phyloP scores from a whole-genome alignment of 2,797 vertebrate genomes.

The Parauchenoglanis punctatus region DNA sequence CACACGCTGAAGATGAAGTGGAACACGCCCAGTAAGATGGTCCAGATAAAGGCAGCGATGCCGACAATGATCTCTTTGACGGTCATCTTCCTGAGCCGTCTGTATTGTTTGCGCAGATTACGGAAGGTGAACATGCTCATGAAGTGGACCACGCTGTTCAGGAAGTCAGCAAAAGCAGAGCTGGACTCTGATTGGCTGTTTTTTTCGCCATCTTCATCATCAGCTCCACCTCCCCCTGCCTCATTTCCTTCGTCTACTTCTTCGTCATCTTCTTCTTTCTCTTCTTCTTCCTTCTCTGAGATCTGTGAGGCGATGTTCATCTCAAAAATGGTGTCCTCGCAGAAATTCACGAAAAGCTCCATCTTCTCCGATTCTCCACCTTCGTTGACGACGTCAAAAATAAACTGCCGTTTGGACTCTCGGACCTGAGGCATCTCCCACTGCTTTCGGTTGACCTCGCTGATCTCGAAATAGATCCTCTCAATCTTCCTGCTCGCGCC shows the following conservation, averaged over 20 bases:
- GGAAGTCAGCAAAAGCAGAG: conserved; percentile 82
- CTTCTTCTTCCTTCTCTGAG: conserved; percentile 89
- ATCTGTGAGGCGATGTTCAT: conserved; percentile 97
- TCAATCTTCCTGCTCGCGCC: conserved; percentile 92
- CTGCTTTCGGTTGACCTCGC: conserved; percentile 90
- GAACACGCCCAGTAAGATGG: conserved; percentile 75
- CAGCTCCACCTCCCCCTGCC: conserved; percentile 64
- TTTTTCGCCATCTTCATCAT: conserved; percentile 73
- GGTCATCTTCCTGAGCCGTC: conserved; percentile 81
- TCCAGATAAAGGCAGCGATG: conserved; percentile 75
- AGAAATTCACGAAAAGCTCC: conserved; percentile 98
- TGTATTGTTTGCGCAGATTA: conserved; percentile 81
- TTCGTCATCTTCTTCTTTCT: conserved; percentile 77
- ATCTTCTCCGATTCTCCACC: conserved; percentile 96
- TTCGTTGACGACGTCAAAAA: conserved; percentile 97
- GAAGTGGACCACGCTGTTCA: conserved; percentile 75
- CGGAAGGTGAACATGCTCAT: conserved; percentile 81
- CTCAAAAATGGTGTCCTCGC: conserved; percentile 98
- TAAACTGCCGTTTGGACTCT: conserved; percentile 97
- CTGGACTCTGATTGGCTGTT: conserved; percentile 73
- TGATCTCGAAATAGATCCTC: conserved; percentile 97
- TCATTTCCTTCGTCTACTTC: conserved; percentile 68
- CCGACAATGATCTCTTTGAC: conserved; percentile 81
- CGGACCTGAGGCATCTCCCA: conserved; percentile 99
- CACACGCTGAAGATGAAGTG: conserved; percentile 80